A percentile compares a stretch with the other conserved stretches of the same genome.
Conservation (phyloP, 2,797 vertebrate species). For the Enteromius fasciolatus region DNA sequence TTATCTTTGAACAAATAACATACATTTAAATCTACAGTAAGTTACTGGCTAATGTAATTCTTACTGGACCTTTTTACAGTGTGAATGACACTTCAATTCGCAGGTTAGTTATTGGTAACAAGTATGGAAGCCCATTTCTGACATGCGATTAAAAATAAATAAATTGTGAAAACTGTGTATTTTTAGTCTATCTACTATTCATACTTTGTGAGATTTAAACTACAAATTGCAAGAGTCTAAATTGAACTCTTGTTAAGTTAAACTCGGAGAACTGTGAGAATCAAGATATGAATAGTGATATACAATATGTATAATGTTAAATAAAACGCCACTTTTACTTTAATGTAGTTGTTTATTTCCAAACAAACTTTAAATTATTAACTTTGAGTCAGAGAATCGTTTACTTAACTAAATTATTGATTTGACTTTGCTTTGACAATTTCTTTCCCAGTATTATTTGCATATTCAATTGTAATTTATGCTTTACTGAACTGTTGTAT, state of each 20-base stretch:
- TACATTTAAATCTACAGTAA: no score
- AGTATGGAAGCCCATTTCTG: neutral
- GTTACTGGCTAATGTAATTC: no score
- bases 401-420: neutral
- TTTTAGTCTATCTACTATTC: neutral
- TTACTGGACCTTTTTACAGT: no score
- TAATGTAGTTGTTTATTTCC: neutral
- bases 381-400: neutral
- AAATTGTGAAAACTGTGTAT: neutral
- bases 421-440: neutral
- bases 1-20: no score
- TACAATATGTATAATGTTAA: neutral
- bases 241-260: neutral
- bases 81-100: no score
- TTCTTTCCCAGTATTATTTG: neutral
- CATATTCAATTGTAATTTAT: neutral
- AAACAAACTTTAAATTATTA: neutral
- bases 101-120: neutral
- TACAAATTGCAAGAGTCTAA: neutral
- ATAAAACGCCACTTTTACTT: neutral
- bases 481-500: neutral
- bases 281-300: neutral
- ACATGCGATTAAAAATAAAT: neutral
- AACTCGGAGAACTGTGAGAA: neutral
- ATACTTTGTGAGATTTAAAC: neutral